Base-by-base conservation (phyloP, 2,797 vertebrate genomes). In the Pangasius mekongensis region DNA sequence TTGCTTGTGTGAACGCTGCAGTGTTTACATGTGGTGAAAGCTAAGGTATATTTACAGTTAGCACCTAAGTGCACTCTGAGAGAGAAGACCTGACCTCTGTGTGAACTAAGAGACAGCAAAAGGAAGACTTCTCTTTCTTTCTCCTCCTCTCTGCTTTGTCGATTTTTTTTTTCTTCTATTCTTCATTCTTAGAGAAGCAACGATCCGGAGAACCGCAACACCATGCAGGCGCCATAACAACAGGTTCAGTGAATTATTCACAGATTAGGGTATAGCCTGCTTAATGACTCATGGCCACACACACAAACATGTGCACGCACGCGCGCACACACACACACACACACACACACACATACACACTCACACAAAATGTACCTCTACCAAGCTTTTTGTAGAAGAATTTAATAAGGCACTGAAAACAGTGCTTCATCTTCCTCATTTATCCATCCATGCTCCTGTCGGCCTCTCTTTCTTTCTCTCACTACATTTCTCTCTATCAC, bases 41-140 rank as follows among this genome's bases (percentile, higher is more conserved):
- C 90, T 91, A 92, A 93, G 86, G 90, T 90, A 93, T 93, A 94
- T 95, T 95, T 95, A 94, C 91, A 89, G 92, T 87, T 87, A 62
- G 87, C 92, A 93, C 91, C 91, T 92, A 88, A 93, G 89, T 90
- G 93, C 91, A 89, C 90, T 36, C 30, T 49, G 56, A 85, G 16
- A 56, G 43, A 67, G 33, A 77, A 30, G 47, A 24, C 3, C 77
- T 83, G 88, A 86, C 78, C 85, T 84, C 71, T 47, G 60, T 3
- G 43, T 84, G 88, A 89, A 86, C 88, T 52, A 24, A 43, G 54
- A 86, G 30, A 58, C 39, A 62, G 43, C 30, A 43, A 66, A 73
- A 36, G 8, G 39, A 43, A 49, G n/a, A 80, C 24, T 49, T 86
- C 78, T 66, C 13, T 49, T 74, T 84, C 36, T 11, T 22, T 58